Evolutionary conservation across 53 echinoderm and acorn worm genomes (phyloP), one percentile per base, ranked within the genome.

Genomic region (Echinarachnius parma): DNA sequence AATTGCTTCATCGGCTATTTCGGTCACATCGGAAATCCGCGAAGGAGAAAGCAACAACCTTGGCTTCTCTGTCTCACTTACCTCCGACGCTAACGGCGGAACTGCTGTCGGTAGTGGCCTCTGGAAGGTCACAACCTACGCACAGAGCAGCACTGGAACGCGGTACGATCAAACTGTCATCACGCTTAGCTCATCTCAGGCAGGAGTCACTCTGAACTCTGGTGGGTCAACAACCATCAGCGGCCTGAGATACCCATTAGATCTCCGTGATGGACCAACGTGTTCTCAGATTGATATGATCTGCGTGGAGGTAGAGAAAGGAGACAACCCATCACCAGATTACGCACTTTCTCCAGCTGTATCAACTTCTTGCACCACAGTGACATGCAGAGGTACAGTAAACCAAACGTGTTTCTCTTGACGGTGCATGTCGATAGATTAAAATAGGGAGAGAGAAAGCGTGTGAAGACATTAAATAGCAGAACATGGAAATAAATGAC

Each of bases 361-460:
- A 18, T 39, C 22, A 23, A 28, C 9, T 4, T 65, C 65, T 9
- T 88, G 88, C 48, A 36, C 61, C 0, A 28, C 33, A 16, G 69
- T 88, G 10, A 49, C 75, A 19, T 88, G 88, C 54, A 75, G 76
- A 56, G 88, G 88, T 88, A 76, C n/a, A n/a, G n/a, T n/a, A n/a
- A n/a, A n/a, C n/a, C n/a, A n/a, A n/a, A n/a, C n/a, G n/a, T n/a
- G n/a, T n/a, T n/a, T n/a, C n/a, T n/a, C n/a, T n/a, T n/a, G n/a
- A n/a, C n/a, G n/a, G n/a, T n/a, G n/a, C n/a, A n/a, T n/a, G n/a
- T n/a, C n/a, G n/a, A n/a, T n/a, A n/a, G n/a, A n/a, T n/a, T n/a
- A n/a, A n/a, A n/a, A n/a, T n/a, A n/a, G n/a, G n/a, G 42, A 13
- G 7, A 13, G 7, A 9, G 7, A 13, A 39, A 60, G 58, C 57